Evolutionary conservation across 2,113 vertebrate genomes (phyloP).

Genomic region (Misgurnus anguillicaudatus): DNA sequence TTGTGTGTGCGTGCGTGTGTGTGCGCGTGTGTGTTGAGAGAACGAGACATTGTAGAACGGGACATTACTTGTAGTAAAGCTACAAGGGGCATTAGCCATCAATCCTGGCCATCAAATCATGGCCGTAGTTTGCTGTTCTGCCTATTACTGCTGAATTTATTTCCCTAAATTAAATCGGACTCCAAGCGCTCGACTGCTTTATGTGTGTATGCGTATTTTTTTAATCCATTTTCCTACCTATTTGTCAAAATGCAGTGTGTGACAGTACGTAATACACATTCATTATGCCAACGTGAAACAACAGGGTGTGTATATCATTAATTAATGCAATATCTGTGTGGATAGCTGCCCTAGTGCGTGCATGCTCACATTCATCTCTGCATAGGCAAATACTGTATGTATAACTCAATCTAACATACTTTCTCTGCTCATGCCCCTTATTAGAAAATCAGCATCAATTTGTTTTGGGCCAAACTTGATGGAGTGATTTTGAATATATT

Average conservation of each 20-base stretch:
- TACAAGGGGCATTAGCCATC: constrained; percentile 72
- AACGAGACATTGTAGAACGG: constrained; percentile 61
- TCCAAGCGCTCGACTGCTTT: constrained; percentile 72
- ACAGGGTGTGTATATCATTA: constrained; percentile 75
- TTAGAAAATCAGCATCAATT: constrained; percentile 44
- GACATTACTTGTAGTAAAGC: constrained; percentile 71
- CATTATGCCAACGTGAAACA: constrained; percentile 77
- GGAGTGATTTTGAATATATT: constrained; percentile 36
- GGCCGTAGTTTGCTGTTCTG: constrained; percentile 75
- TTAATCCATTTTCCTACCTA: constrained; percentile 76
- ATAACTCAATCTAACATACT: constrained; percentile 21
- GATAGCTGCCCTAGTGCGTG: background rate
- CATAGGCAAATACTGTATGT: constrained; percentile 12
- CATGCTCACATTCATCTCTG: constrained; percentile 17
- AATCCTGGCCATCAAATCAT: constrained; percentile 74
- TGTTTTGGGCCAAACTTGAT: constrained; percentile 25
- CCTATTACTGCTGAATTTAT: constrained; percentile 79
- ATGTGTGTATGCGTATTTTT: constrained; percentile 66
- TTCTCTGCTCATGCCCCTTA: background rate
- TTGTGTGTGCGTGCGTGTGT: constrained; percentile 27
- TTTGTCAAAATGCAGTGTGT: constrained; percentile 79
- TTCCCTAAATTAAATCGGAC: constrained; percentile 82
- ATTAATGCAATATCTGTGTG: constrained; percentile 69
- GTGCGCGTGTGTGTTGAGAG: constrained; percentile 48
- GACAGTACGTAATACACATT: constrained; percentile 79